Evolutionary conservation across 2,113 vertebrate species (phyloP), one percentile per base, ranked within the genome.

Genomic region (Aplodontia rufa): DNA sequence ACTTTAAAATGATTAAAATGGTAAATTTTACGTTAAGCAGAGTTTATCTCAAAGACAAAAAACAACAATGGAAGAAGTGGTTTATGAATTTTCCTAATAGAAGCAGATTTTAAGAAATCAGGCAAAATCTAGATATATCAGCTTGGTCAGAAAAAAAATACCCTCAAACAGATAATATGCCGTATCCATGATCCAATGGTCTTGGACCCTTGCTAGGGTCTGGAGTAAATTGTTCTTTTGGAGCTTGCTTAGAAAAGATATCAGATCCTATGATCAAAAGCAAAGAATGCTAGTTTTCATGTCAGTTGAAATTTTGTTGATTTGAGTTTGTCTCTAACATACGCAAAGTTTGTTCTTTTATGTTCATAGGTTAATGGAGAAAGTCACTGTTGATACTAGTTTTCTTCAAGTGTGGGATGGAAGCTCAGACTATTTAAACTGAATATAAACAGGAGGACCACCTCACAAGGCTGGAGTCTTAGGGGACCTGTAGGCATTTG

Each of bases 1-100:
- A 35, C 42, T 75, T 95, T 14, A 55, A 84, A 88, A 87, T 76
- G 28, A 49, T 24, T 66, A 68, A 85, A 88, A 78, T 72, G n/a
- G 45, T 78, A 45, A 49, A 53, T 45, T 53, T 92, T 62, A 60
- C 7, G 35, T 76, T 22, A 81, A 13, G 20, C 19, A 82, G 68
- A 45, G 90, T 89, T 97, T 51, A 75, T 85, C 53, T 78, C 68
- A 62, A 47, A 55, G 20, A 24, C 28, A 60, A 49, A n/a, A 24
- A 37, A 58, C n/a, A n/a, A 79, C 42, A 26, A 81, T 53, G 45
- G 37, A 42, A 32, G 26, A 80, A 12, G 26, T 40, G 72, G 69
- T 17, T 24, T 81, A 55, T 66, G 45, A 47, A 64, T 37, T 51
- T 88, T 76, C 51, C 37, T 78, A 74, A 58, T 14, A 40, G 51